Base-by-base conservation (phyloP, 1,140 invertebrate genomes). In the Bombus huntii region DNA sequence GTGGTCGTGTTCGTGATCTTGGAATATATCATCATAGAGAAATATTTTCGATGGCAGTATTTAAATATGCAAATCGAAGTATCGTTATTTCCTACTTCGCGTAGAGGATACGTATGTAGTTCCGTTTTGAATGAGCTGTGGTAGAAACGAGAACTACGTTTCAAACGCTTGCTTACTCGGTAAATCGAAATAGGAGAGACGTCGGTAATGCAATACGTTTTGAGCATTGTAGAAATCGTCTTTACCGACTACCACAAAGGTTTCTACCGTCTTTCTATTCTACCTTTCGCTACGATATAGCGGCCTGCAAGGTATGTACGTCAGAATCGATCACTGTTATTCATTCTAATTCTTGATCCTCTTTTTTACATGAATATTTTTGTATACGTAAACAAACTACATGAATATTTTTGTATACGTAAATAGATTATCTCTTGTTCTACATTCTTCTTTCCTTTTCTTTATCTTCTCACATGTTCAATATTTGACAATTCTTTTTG, bases 131-230 rank as follows among this genome's bases (percentile, higher is more conserved):
- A 18, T 3, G 37, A 62, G 8, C n/a, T 5, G 75, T 42, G 53
- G 53, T 9, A n/a, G 57, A 25, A 28, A 77, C 9, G 10, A 15
- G 44, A 78, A 79, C 66, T 72, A 62, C 44, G 28, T 37, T 39
- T 81, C n/a, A 47, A 57, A 13, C 22, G 5, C 15, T 37, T 28
- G 37, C 53, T 70, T 65, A 10, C 42, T 83, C 15, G 87, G 42
- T 87, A 87, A 28, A 44, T 3, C 22, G 31, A 13, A 57, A 39
- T 2, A 6, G 18, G 22, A 18, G n/a, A 25, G 0, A 4, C 22
- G 87, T 83, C 87, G 88, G 84, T 71, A 89, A 83, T 12, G 25
- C 65, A 87, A 84, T 0, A 42, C 13, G 31, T 59, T 44, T 18
- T 28, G 10, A n/a, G 18, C 22, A 28, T 59, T 47, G 37, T 65